Conservation (phyloP, 1,140 invertebrate species). For the Kradibia gibbosae region DNA sequence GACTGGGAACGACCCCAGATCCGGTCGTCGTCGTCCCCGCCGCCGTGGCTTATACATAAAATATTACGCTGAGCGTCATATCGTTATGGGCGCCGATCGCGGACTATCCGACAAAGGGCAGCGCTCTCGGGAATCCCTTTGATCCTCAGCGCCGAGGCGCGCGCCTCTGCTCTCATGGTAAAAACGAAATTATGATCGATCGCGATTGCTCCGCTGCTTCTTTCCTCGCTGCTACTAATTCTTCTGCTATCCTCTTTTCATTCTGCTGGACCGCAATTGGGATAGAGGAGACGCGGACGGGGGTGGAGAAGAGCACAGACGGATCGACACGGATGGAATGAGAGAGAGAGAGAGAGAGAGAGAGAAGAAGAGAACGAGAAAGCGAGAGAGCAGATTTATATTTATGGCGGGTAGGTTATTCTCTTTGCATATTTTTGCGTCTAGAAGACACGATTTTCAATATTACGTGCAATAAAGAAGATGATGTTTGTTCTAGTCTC, state of each 20-base stretch:
- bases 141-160: conserved; percentile 24
- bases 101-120: conserved; percentile 49
- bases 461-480: conserved; percentile 37
- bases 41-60: conserved; percentile 54
- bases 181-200: conserved; percentile 54
- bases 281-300: too few relatives aligned
- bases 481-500: conserved; percentile 12
- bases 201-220: conserved; percentile 30
- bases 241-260: neutral
- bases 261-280: neutral
- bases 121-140: conserved; percentile 44
- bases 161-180: conserved; percentile 10
- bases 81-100: conserved; percentile 52
- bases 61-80: conserved; percentile 56
- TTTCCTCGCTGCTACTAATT: neutral
- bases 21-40: neutral
- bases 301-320: neutral
- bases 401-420: conserved; percentile 36
- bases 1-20: neutral
- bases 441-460: conserved; percentile 4
- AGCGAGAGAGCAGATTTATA: conserved; percentile 21
- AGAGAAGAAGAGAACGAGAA: neutral
- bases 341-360: conserved; percentile 15
- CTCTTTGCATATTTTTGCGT: conserved; percentile 30
- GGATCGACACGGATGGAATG: neutral